A percentile compares a stretch with the other conserved stretches of the same genome.
Conservation (phyloP, 2,888 invertebrate species). For the Margaritifera margaritifera region DNA sequence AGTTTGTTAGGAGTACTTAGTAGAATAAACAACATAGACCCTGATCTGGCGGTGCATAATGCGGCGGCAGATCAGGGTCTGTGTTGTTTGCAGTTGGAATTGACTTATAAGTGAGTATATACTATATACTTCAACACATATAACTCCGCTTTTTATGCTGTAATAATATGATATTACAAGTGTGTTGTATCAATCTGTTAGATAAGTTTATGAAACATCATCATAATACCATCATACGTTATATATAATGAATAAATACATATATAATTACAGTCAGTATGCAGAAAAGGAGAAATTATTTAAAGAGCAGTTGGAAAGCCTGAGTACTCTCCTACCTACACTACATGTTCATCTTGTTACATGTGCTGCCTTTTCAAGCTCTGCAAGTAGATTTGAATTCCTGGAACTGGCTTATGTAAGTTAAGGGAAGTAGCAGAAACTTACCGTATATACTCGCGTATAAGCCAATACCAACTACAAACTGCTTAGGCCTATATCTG, state of each 20-base stretch:
- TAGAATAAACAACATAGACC: too few species aligned
- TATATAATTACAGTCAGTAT: conserved; percentile 71
- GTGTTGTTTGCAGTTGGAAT: too few species aligned
- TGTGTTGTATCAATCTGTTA: background rate
- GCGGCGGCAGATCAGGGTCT: too few species aligned
- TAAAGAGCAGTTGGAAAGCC: conserved; percentile 76
- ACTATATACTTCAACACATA: too few species aligned
- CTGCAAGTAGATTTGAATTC: conserved; percentile 84
- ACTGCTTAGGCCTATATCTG: too few species aligned
- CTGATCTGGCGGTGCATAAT: too few species aligned
- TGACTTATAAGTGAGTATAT: too few species aligned
- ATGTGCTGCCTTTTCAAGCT: conserved; percentile 82
- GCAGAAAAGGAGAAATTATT: conserved; percentile 77
- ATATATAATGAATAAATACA: background rate
- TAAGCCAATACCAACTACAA: too few species aligned
- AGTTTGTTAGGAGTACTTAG: too few species aligned
- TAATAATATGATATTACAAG: background rate
- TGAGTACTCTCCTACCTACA: conserved; percentile 80
- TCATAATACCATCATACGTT: background rate
- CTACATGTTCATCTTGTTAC: conserved; percentile 82
- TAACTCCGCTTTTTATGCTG: background rate
- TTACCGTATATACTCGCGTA: too few species aligned
- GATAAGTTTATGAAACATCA: background rate
- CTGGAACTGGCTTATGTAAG: conserved; percentile 80
- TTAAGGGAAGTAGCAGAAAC: conserved; percentile 56